Percentiles rank a stretch among this genome's conserved stretches.
These are phyloP conservation scores for Mimumesa dahlbomi DNA, from an alignment of 2,888 invertebrate species.

Conservation along the genomic window DNA sequence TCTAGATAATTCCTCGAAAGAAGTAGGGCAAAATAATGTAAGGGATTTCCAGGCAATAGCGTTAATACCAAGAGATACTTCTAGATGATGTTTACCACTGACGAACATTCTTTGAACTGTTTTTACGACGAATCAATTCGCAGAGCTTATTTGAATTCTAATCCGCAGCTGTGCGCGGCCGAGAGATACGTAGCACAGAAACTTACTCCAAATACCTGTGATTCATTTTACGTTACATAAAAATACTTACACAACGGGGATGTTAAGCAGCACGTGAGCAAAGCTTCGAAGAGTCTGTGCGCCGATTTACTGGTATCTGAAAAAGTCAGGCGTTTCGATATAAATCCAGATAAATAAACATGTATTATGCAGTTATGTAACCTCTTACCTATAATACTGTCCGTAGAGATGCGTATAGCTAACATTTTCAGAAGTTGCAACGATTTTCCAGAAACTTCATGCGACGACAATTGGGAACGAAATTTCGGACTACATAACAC, in stretches of 20 bases:
- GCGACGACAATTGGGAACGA: slow-evolving; percentile 79
- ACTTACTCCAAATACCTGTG: slow-evolving; percentile 28
- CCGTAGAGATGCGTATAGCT: slow-evolving; percentile 70
- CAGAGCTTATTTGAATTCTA: slow-evolving; percentile 62
- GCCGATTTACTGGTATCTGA: slow-evolving; percentile 75
- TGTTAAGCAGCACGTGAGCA: slow-evolving; percentile 76
- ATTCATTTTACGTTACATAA: slow-evolving; percentile 56
- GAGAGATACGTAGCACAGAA: slow-evolving; percentile 13
- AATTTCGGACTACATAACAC: slow-evolving; percentile 83
- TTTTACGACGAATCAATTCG: slow-evolving; percentile 60
- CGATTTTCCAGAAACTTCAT: slow-evolving; percentile 72
- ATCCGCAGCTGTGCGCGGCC: slow-evolving; percentile 71
- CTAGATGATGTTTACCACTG: slow-evolving; percentile 37
- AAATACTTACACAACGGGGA: slow-evolving; percentile 74
- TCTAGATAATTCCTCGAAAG: neutral
- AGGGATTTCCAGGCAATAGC: no score
- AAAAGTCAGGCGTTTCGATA: slow-evolving; percentile 21
- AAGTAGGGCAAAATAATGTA: no score
- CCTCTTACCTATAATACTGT: slow-evolving; percentile 69
- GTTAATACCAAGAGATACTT: neutral
- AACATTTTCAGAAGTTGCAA: slow-evolving; percentile 69
- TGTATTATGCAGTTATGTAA: neutral
- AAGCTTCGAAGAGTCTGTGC: slow-evolving; percentile 75
- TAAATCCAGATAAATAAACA: slow-evolving; percentile 6
- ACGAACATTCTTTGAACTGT: slow-evolving; percentile 61